A percentile compares a stretch with the other conserved stretches of the same genome.
Evolutionary conservation across 2,888 invertebrate genomes (phyloP).

Genomic region (Hipparchia sbordonii): DNA sequence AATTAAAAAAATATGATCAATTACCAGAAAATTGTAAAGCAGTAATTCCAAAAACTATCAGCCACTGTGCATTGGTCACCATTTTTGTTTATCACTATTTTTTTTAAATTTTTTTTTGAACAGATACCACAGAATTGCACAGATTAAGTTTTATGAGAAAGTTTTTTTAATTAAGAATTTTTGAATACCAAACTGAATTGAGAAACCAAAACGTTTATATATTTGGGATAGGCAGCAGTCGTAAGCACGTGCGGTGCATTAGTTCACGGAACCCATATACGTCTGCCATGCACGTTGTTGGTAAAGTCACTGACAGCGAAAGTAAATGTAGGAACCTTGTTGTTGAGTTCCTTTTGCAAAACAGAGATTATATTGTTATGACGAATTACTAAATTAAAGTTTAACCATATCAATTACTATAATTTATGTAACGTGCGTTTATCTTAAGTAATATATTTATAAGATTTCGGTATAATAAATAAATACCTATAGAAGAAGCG

Average conservation of each 20-base stretch:
- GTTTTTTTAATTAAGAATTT: not conserved
- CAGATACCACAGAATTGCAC: conserved; percentile 23
- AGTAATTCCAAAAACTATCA: conserved; percentile 69
- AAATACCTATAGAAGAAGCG: too few relatives aligned
- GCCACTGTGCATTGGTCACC: conserved; percentile 65
- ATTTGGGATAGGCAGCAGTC: not conserved
- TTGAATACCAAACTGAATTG: not conserved
- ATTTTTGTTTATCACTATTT: conserved; percentile 49
- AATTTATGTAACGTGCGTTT: conserved; percentile 9
- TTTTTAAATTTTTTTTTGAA: conserved; percentile 5
- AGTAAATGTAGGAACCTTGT: conserved; percentile 56
- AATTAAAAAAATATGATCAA: conserved; percentile 32
- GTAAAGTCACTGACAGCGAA: conserved; percentile 70
- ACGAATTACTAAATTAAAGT: conserved; percentile 34
- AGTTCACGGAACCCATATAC: conserved; percentile 42
- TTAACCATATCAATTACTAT: conserved; percentile 22
- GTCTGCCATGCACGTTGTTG: conserved; percentile 58
- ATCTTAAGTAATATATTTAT: not conserved
- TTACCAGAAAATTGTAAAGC: conserved; percentile 67
- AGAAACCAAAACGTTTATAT: not conserved
- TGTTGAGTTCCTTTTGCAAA: conserved; percentile 43
- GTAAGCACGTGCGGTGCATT: conserved; percentile 27
- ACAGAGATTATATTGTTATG: conserved; percentile 36
- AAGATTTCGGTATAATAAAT: not conserved
- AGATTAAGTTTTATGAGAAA: not conserved